phyloP scores from a whole-genome alignment of 1,140 invertebrate genomes.

The Caerostris darwini region DNA sequence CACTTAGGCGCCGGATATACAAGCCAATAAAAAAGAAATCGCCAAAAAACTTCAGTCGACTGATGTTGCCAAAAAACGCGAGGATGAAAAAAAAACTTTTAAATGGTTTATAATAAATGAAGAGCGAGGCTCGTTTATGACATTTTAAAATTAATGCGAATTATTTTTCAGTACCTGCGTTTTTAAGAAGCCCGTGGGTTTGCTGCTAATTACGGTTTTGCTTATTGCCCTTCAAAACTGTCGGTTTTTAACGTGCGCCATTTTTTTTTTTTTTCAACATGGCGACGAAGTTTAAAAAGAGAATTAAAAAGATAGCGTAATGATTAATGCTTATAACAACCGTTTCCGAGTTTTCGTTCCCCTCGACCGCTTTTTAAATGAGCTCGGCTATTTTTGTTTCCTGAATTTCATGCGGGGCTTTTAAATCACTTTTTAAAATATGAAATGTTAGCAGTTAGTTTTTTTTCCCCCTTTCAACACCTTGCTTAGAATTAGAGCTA shows the following conservation, averaged over 20 bases:
- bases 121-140: not conserved
- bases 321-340: constrained; percentile 58
- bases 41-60: constrained; percentile 47
- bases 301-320: constrained; percentile 48
- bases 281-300: constrained; percentile 46
- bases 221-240: constrained; percentile 33
- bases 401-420: not conserved
- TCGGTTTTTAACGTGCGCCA: not conserved
- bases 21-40: constrained; percentile 2
- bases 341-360: constrained; percentile 3
- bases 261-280: constrained; percentile 19
- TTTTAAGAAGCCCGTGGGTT: constrained; percentile 61
- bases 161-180: constrained; percentile 55
- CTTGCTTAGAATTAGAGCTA: not conserved
- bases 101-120: constrained; percentile 66
- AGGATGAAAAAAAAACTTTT: not conserved
- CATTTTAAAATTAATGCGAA: constrained; percentile 60
- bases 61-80: constrained; percentile 29
- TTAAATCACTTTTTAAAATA: not conserved
- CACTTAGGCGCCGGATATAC: constrained; percentile 57
- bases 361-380: constrained; percentile 18
- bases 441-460: not conserved
- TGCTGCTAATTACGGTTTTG: constrained; percentile 16
- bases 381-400: constrained; percentile 16
- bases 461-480: not conserved